A percentile compares a stretch with the other conserved stretches of the same genome.
Conservation (phyloP, 2,113 vertebrate genomes). For the Rousettus leschenaultii region DNA sequence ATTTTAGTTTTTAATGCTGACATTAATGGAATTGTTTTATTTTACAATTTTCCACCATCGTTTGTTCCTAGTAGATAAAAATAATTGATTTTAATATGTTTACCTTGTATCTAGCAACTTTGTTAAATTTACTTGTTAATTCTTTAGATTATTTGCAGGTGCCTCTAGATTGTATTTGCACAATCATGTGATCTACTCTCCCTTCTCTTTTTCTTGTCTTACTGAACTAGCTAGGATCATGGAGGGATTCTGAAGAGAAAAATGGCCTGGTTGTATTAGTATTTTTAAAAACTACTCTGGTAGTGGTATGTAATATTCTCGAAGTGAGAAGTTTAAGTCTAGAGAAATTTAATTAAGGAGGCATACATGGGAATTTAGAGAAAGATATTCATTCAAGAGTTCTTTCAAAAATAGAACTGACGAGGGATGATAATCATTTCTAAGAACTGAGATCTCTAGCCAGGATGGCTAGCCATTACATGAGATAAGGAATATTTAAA, state of each 20-base stretch:
- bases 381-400: neutral
- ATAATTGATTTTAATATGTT: neutral
- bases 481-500: neutral
- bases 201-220: neutral
- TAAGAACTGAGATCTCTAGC: neutral
- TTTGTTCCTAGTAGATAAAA: neutral
- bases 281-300: constrained; percentile 10
- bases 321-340: neutral
- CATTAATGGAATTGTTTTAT: neutral
- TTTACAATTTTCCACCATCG: neutral
- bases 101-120: neutral
- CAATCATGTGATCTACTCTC: neutral
- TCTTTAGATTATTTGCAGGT: neutral
- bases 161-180: neutral
- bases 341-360: neutral
- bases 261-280: neutral
- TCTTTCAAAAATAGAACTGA: neutral
- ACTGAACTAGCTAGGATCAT: neutral
- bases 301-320: neutral
- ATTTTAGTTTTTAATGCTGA: neutral
- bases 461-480: neutral
- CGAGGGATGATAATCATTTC: neutral
- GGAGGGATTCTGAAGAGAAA: neutral
- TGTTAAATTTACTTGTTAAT: neutral
- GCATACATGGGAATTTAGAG: neutral